phyloP scores from a whole-genome alignment of 2,797 vertebrate species.

The Hozukius guyotensis region DNA sequence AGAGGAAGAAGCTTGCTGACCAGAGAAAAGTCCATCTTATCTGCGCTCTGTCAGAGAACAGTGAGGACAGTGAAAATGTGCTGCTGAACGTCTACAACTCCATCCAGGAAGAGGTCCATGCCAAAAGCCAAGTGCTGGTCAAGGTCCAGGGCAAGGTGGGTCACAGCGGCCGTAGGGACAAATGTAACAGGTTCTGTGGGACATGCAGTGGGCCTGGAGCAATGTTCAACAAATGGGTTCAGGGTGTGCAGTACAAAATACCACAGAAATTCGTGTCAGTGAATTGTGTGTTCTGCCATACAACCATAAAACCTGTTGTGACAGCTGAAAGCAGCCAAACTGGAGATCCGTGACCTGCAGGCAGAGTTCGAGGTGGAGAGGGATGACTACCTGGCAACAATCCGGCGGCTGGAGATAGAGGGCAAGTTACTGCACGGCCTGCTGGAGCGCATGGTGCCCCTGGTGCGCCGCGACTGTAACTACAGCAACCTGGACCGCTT shows the following conservation, averaged over 20 bases:
- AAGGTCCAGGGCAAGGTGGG: conserved; percentile 89
- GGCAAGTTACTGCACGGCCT: conserved; percentile 86
- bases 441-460: conserved; percentile 86
- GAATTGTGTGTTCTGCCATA: no score
- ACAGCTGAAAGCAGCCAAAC: conserved; percentile 88
- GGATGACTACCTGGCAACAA: conserved; percentile 87
- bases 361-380: conserved; percentile 89
- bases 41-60: conserved; percentile 81
- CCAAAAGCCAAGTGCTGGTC: conserved; percentile 87
- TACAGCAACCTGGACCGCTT: conserved; percentile 90
- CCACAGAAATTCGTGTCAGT: neutral
- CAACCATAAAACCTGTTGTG: neutral
- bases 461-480: conserved; percentile 89
- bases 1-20: conserved; percentile 83
- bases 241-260: neutral
- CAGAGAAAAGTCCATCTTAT: conserved; percentile 86
- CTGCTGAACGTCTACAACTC: conserved; percentile 89
- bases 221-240: neutral
- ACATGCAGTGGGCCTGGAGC: neutral
- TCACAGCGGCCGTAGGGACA: neutral
- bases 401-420: conserved; percentile 87
- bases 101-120: conserved; percentile 90
- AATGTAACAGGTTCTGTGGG: neutral
- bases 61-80: conserved; percentile 85
- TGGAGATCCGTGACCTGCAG: conserved; percentile 92